Base-by-base conservation (phyloP, 2,888 invertebrate genomes). In the Caenorhabditis virilis region DNA sequence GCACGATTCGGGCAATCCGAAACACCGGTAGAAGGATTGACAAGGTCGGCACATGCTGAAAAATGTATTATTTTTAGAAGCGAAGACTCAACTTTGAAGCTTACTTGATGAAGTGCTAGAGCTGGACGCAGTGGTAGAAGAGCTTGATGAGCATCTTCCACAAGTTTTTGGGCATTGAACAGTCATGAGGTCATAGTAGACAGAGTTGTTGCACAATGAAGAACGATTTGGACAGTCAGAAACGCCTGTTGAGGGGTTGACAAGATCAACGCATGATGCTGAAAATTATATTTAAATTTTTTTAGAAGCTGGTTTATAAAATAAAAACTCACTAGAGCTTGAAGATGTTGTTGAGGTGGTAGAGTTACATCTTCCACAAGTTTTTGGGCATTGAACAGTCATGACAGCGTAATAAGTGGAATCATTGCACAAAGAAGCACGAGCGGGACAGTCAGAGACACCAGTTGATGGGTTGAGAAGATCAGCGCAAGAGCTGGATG, bases 121-220 rank as follows among this genome's bases (percentile, higher is more conserved):
- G n/a, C n/a, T n/a, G n/a, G 39, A 16, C 11, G 39, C 11, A 39
- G 39, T 18, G 15, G 25, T 23, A 23, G 42, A n/a, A n/a, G n/a
- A n/a, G n/a, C n/a, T n/a, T n/a, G 52, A 43, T 11, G 52, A 53
- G 42, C 69, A 69, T 15, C 69, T 45, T 13, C 61, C 61, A 35
- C 69, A 69, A 1, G 69, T 69, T 41, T 27, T 54, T 25, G 69
- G 69, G 25, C 69, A 69, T 36, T 69, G 69, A 11, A 36, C 30
- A 11, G 69, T 69, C 69, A 69, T 69, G 20, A 69, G 39, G 18
- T 49, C 33, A 53, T 61, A 69, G 43, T 69, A 69, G 54, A 50
- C 57, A 26, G 58, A 51, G 50, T 61, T 55, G 27, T 53, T 58
- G 61, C 69, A 69, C 22, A 64, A 58, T n/a, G 33, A 41, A 18